Conservation (phyloP, 2,113 vertebrate genomes). For the Patagioenas fasciata region DNA sequence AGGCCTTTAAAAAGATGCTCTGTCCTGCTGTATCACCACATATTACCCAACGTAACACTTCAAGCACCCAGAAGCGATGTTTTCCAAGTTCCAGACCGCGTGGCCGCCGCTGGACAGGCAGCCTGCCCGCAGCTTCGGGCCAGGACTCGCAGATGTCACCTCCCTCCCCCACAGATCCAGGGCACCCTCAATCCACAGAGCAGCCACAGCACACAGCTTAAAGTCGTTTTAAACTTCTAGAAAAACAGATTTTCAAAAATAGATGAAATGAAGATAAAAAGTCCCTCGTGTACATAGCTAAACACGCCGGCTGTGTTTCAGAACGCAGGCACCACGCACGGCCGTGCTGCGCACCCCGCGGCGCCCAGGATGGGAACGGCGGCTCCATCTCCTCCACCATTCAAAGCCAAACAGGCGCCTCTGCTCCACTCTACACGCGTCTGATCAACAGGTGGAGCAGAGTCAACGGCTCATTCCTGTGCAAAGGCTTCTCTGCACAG, state of each 20-base stretch:
- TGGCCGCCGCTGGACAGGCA: neutral
- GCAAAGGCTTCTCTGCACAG: neutral
- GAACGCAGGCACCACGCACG: accelerated
- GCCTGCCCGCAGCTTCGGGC: neutral
- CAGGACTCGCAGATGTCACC: neutral
- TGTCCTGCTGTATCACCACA: neutral
- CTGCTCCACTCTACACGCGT: neutral
- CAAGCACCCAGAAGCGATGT: neutral
- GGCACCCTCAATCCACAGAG: neutral
- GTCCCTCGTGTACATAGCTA: accelerated
- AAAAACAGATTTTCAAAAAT: neutral
- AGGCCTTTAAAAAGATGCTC: neutral
- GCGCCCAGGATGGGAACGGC: neutral
- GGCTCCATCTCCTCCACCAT: neutral
- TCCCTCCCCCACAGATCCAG: neutral
- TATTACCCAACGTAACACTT: neutral
- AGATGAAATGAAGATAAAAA: neutral
- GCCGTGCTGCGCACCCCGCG: neutral
- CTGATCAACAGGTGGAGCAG: neutral
- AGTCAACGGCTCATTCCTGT: neutral
- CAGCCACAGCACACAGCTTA: neutral
- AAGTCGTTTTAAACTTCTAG: neutral
- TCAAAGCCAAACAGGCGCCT: neutral
- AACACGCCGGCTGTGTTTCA: neutral
- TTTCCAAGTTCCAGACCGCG: neutral